Evolutionary conservation across 2,797 vertebrate genomes (phyloP), one percentile per base, ranked within the genome.

Genomic region (Okamejei kenojei): DNA sequence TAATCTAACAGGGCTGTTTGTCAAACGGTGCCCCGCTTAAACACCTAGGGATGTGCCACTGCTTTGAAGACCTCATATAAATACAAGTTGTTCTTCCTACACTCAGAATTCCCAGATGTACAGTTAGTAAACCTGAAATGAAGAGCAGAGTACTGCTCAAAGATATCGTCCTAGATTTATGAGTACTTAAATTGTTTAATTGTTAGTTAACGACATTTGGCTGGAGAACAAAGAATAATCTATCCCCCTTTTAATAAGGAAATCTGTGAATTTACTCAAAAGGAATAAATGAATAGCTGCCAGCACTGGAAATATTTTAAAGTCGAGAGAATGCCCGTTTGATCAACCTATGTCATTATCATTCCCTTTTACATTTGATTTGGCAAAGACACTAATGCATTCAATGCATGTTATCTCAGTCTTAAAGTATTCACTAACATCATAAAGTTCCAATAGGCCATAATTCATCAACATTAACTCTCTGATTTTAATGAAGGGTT

Each of bases 161-260:
- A 90, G 68, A 54, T n/a, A 91, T 73, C 38, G 26, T 65, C n/a
- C 68, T 91, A 21, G 68, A 76, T 92, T 92, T 92, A 92, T 74
- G 45, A 92, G 71, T 74, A 45, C 68, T 92, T 74, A 92, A 76
- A 76, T 45, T 45, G 90, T 92, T 92, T 58, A 92, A 73, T 76
- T 92, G 71, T 73, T 92, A 92, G 68, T 91, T 91, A 91, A 74
- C 76, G 71, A 76, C 35, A 74, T 38, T 74, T 92, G 90, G 90
- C 38, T 76, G 68, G 90, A 35, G 84, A 74, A 92, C 21, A 92
- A 76, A 65, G 73, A 74, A 26, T 71, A 92, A 91, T 92, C 38
- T n/a, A 74, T 54, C 54, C 13, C 90, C 35, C 71, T 92, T 73
- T 74, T 74, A 92, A 92, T 58, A 29, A 92, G 71, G 23, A 76